phyloP scores from a whole-genome alignment of 2,797 vertebrate species.

The Galagoides demidoff region DNA sequence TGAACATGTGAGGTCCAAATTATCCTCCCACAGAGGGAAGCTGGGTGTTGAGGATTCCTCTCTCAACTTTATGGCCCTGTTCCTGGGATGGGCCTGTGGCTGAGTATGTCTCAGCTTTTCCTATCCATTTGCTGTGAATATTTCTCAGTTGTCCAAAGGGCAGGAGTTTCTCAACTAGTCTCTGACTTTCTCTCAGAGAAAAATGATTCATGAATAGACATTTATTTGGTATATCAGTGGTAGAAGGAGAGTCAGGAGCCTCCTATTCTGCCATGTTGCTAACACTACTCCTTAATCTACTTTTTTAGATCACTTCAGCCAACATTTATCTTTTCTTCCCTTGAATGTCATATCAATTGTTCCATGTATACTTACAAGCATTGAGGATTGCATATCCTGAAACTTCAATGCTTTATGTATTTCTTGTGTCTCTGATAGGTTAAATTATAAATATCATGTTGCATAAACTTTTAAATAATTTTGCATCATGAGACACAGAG shows the following conservation, averaged over 20 bases:
- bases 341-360: background rate
- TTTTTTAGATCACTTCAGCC: background rate
- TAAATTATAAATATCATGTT: background rate
- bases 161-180: background rate
- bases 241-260: background rate
- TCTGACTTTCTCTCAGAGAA: background rate
- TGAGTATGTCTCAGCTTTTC: background rate
- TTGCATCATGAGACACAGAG: background rate
- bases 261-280: background rate
- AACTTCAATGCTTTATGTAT: background rate
- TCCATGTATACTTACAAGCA: background rate
- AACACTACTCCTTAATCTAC: background rate
- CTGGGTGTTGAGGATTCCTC: background rate
- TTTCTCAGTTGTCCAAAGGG: background rate
- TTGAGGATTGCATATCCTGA: background rate
- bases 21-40: background rate
- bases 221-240: background rate
- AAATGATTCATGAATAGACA: background rate
- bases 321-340: background rate
- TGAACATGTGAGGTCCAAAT: background rate
- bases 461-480: background rate
- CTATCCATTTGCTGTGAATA: background rate
- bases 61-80: background rate
- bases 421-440: background rate
- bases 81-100: background rate